Evolutionary conservation across 2,113 vertebrate species (phyloP), one percentile per base, ranked within the genome.

Genomic region (Turnix velox): DNA sequence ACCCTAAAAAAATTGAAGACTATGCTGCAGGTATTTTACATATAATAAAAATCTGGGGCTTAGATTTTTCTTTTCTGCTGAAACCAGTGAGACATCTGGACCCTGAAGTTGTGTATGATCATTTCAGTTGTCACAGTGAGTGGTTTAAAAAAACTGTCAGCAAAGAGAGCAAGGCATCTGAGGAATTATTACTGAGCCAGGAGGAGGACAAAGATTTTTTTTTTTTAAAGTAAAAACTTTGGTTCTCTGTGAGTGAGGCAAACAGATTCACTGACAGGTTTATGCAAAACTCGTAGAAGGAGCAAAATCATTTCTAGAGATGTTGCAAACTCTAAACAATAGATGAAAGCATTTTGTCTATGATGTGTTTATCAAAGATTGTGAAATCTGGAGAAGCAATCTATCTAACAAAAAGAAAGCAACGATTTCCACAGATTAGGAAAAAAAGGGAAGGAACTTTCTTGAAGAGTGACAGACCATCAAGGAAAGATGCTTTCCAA

Each of bases 271-370:
- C 84, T 96, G 96, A 95, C 95, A 97, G 83, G 73, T 85, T 96
- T 96, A 96, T 96, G 95, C 95, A 96, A 96, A 91, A 94, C 88
- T 91, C 2, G 7, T 69, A 91, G 91, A 93, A 87, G 85, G 75
- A 92, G 65, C 33, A 91, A 95, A 95, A 91, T 95, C 75, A 94
- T 95, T 97, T 94, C 93, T 88, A 57, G 93, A 94, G 91, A 80
- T 66, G 78, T 76, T 96, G 87, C 61, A 90, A 82, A 94, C 92
- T 77, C 93, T 95, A 73, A 97, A 96, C 96, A 96, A 93, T 77
- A 96, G 95, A 97, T 97, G 96, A 97, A 97, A 97, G 95, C 76
- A 84, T 94, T 95, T 95, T 93, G 95, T 96, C 37, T 28, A 93
- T 93, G 88, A 85, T 86, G 84, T 95, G 93, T 96, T 96, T 97